Evolutionary conservation across 1,140 invertebrate genomes (phyloP).

Genomic region (Thaumetopoea pityocampa): DNA sequence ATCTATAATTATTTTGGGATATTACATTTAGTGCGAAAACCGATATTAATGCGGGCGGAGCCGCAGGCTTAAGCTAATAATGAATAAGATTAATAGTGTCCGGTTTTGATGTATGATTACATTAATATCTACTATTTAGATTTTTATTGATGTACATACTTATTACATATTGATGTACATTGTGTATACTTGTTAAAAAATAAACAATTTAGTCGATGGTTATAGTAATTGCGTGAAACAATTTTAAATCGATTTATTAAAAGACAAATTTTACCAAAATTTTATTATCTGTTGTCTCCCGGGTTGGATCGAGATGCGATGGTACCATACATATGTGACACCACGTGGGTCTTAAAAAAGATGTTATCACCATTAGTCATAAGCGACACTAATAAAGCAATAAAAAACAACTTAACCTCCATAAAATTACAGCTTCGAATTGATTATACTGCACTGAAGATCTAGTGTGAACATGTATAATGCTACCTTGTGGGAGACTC

Average conservation of each 20-base stretch:
- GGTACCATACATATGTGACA: conserved; percentile 52
- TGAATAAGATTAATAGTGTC: no score
- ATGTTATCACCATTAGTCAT: conserved; percentile 1
- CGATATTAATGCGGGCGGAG: no score
- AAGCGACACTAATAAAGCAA: neutral
- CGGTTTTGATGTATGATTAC: no score
- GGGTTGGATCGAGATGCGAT: conserved; percentile 44
- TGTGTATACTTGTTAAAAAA: no score
- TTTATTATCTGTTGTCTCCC: conserved; percentile 47
- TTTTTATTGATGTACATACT: no score
- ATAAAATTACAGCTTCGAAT: conserved; percentile 3
- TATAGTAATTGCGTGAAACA: neutral
- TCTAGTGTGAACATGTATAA: neutral
- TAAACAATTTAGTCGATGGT: no score
- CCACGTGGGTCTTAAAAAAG: conserved; percentile 59
- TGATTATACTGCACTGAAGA: conserved; percentile 5
- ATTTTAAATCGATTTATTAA: conserved; percentile 8
- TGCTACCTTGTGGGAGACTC: conserved; percentile 64
- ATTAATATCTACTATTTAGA: no score
- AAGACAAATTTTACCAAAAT: conserved; percentile 24
- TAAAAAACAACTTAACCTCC: conserved; percentile 1
- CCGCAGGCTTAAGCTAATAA: no score
- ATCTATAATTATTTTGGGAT: no score
- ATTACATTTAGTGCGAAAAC: no score
- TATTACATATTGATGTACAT: no score